Conservation (phyloP, 2,797 vertebrate species). For the Distichodus sexfasciatus region DNA sequence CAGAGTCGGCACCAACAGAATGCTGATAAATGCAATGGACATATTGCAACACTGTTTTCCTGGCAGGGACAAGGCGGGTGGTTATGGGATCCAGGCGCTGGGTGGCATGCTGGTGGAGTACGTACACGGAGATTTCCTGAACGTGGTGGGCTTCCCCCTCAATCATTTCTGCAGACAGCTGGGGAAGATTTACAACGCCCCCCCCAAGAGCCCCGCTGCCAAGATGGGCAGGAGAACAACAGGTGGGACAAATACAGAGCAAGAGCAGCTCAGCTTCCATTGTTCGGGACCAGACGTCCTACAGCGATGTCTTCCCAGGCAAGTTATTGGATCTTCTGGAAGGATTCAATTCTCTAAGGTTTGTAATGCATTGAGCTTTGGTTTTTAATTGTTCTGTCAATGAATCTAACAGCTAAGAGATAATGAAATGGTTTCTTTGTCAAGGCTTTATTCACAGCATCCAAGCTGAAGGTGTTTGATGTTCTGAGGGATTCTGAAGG, state of each 20-base stretch:
- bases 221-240: too few relatives aligned
- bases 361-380: background rate
- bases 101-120: constrained; percentile 94
- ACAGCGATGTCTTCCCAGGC: constrained; percentile 55
- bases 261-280: too few relatives aligned
- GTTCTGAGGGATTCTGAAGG: constrained; percentile 67
- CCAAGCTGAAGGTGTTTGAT: constrained; percentile 84
- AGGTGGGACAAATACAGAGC: too few relatives aligned
- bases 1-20: too few relatives aligned
- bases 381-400: too few relatives aligned
- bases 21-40: background rate
- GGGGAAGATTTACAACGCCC: constrained; percentile 69
- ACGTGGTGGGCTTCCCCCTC: constrained; percentile 93
- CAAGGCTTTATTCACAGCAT: constrained; percentile 82
- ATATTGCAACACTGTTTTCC: constrained; percentile 23
- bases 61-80: constrained; percentile 94
- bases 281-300: too few relatives aligned
- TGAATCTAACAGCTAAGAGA: too few relatives aligned
- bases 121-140: constrained; percentile 89
- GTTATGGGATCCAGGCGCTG: constrained; percentile 93
- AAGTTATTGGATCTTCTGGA: constrained; percentile 77
- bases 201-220: constrained; percentile 38
- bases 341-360: constrained; percentile 93
- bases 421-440: too few relatives aligned
- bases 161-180: constrained; percentile 93